Conservation (phyloP, 2,113 vertebrate species). For the Crotalus tigris region DNA sequence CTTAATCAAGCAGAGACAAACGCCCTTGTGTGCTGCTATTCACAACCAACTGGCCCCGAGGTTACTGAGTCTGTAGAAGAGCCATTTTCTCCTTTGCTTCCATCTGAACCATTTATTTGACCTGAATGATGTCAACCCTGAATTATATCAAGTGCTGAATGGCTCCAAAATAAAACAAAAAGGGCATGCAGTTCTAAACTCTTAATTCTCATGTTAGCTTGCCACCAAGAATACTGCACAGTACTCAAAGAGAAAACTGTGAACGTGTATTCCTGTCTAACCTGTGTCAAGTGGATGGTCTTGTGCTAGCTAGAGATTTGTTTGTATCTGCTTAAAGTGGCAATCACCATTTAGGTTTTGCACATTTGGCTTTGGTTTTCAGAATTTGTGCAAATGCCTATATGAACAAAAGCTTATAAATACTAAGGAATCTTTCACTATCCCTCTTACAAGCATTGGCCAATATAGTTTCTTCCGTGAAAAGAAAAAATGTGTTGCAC, state of each 20-base stretch:
- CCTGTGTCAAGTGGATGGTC: neutral
- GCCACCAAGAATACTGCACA: neutral
- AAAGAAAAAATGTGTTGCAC: too few relatives aligned
- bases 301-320: neutral
- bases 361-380: neutral
- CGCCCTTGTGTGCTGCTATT: slow-evolving; percentile 6
- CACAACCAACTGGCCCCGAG: slow-evolving; percentile 52
- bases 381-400: neutral
- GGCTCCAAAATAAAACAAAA: neutral
- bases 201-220: neutral
- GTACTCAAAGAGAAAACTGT: neutral
- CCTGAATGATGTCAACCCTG: neutral
- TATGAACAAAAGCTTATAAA: neutral
- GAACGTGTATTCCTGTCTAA: neutral
- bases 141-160: neutral
- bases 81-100: neutral
- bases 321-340: neutral
- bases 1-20: slow-evolving; percentile 29
- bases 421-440: neutral
- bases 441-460: too few relatives aligned
- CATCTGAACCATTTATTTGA: neutral
- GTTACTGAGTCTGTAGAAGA: slow-evolving; percentile 24
- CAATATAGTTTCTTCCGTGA: too few relatives aligned
- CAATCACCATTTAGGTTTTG: neutral
- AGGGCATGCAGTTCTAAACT: neutral